These are phyloP conservation scores for Lepidurus packardi DNA, from an alignment of 1,140 invertebrate genomes.

Conservation along the genomic window DNA sequence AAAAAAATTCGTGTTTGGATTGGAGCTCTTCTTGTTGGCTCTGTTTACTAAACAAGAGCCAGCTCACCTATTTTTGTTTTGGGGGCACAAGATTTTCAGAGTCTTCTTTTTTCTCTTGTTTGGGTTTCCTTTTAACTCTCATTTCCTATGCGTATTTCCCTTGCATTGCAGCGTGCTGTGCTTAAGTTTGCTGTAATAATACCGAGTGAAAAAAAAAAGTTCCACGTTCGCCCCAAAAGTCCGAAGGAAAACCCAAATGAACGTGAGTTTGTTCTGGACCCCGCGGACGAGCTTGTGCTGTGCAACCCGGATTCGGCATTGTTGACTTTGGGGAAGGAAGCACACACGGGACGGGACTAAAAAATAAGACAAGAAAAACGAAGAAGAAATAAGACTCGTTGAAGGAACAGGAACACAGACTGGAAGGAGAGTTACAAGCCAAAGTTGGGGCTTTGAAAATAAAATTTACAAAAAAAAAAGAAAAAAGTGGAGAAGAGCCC, in stretches of 20 bases:
- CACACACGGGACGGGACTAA: background rate
- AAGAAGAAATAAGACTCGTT: background rate
- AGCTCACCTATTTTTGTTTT: background rate
- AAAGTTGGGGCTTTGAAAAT: background rate
- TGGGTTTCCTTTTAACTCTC: background rate
- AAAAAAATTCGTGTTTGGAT: background rate
- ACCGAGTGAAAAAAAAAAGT: background rate
- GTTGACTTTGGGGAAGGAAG: conserved; percentile 14
- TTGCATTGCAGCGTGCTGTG: background rate
- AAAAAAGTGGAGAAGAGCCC: background rate
- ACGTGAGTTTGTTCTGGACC: background rate
- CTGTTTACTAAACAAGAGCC: conserved; percentile 6
- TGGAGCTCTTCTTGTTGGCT: conserved; percentile 3
- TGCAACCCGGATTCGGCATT: conserved; percentile 14
- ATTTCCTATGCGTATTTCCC: background rate
- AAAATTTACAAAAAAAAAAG: background rate
- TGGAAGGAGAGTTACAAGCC: background rate
- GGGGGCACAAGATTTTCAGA: background rate
- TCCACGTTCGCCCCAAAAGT: background rate
- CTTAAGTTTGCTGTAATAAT: background rate
- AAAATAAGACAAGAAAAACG: background rate
- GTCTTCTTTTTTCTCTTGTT: background rate
- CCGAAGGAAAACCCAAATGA: background rate
- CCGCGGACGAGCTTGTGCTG: background rate
- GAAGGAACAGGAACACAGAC: background rate